Evolutionary conservation across 2,888 invertebrate genomes (phyloP).

Genomic region (Scaptomyza parva): DNA sequence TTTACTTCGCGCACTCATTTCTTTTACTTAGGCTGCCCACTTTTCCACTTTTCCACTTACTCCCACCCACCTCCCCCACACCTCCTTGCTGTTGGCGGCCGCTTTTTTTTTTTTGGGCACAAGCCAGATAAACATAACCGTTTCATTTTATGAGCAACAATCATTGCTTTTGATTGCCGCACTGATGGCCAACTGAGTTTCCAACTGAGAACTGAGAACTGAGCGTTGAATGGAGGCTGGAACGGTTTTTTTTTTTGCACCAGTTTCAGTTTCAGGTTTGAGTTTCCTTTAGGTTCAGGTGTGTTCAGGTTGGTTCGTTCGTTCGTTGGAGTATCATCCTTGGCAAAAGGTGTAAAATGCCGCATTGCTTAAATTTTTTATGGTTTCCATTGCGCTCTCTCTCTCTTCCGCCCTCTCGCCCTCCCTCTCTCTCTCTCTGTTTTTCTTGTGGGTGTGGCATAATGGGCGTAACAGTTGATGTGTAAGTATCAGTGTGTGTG

Average conservation of each 20-base stretch:
- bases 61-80: background rate
- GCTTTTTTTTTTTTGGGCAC: conserved; percentile 66
- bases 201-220: conserved; percentile 16
- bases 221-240: background rate
- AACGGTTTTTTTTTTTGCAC: too few species aligned
- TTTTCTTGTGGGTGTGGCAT: background rate
- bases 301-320: too few species aligned
- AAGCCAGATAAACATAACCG: conserved; percentile 83
- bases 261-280: conserved; percentile 7
- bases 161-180: conserved; percentile 83
- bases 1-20: conserved; percentile 73
- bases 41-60: too few species aligned
- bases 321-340: conserved; percentile 29
- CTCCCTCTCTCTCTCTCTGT: background rate
- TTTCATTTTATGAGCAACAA: conserved; percentile 83
- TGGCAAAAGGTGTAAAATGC: conserved; percentile 76
- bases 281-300: conserved; percentile 18
- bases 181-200: conserved; percentile 63
- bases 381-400: conserved; percentile 38
- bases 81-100: conserved; percentile 1
- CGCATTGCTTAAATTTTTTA: conserved; percentile 78
- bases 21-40: conserved; percentile 58
- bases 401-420: background rate
- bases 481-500: too few species aligned
- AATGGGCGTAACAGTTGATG: conserved; percentile 29